Evolutionary conservation across 2,113 vertebrate genomes (phyloP), one percentile per base, ranked within the genome.

Genomic region (Brachirus orientalis): DNA sequence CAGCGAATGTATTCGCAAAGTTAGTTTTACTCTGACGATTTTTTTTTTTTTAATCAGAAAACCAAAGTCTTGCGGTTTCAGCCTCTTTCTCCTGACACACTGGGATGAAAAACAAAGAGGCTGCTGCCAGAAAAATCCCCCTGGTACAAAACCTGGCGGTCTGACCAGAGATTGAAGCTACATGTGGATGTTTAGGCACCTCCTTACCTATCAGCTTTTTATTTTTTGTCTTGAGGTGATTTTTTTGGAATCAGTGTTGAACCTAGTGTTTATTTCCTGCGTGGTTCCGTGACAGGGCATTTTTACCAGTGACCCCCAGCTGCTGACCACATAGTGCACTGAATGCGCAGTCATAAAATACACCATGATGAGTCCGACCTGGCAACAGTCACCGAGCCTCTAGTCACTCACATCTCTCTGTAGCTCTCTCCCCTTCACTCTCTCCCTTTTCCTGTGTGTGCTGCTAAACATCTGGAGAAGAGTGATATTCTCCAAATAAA

Each of bases 381-480:
- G 88, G 86, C 82, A 86, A 72, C 60, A 8, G 16, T 43, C 14
- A 46, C 37, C 20, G 7, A 62, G 69, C 44, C 40, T 63, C 54
- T 41, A 28, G 65, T 67, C 48, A 45, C 58, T 88, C 72, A 58
- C 69, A 50, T 78, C 79, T 46, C 56, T 69, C 65, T 62, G 54
- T 53, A 44, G 48, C 60, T 50, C 46, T 74, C 58, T 41, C 56
- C 35, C 59, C 58, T 46, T 64, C 58, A 33, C 58, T 69, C 46
- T 54, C 66, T 78, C 56, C 54, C 45, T 67, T 79, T 86, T 88
- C 75, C 82, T 80, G 75, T 72, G 58, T 72, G 77, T 62, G 72
- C 68, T 82, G 79, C 82, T 79, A 54, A 88, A 88, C 90, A 91
- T 92, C 91, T 92, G 91, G 87, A 90, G 89, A 93, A 90, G 72